Evolutionary conservation across 2,888 invertebrate genomes (phyloP), one percentile per base, ranked within the genome.

Genomic region (Leptopilina myrica): DNA sequence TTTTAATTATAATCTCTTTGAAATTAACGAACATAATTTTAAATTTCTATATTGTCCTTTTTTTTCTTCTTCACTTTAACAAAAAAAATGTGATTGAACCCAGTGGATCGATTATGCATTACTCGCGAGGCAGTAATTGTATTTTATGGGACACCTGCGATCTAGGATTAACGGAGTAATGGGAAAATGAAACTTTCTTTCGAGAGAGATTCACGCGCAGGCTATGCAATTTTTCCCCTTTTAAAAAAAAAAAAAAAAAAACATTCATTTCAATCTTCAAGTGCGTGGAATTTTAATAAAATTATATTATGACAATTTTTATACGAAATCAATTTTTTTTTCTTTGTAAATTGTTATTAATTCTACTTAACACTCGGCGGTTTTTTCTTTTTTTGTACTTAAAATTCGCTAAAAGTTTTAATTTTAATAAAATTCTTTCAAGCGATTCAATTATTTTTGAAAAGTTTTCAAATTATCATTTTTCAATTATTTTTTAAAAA

Each of bases 101-200:
- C 49, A 12, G 2, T 0, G 56, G 56, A 56, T 73, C 73, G 73
- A 73, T 73, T 73, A n/a, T 73, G n/a, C 56, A 56, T 73, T 73
- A 73, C 12, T 49, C 49, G 49, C 56, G 33, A 33, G 56, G 56
- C 33, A 73, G 33, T 73, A 73, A 73, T 73, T 56, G 56, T 56
- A 40, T 56, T 73, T 53, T 73, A 59, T 56, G 40, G 20, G 40
- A 73, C 73, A 73, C 56, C 73, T 73, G 73, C 56, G 73, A 56
- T 73, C 26, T 53, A 6, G 15, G 59, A 56, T 73, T 73, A 73
- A 73, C 20, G 14, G 33, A 56, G 8, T 56, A 20, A 33, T 12
- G 5, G 26, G 53, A n/a, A 73, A 56, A 33, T 26, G 33, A 15
- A 8, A 14, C 69, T 73, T 53, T 8, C 14, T 12, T 12, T 7